Evolutionary conservation across 1,140 invertebrate genomes (phyloP), one percentile per base, ranked within the genome.

Genomic region (Melanaphis sacchari): DNA sequence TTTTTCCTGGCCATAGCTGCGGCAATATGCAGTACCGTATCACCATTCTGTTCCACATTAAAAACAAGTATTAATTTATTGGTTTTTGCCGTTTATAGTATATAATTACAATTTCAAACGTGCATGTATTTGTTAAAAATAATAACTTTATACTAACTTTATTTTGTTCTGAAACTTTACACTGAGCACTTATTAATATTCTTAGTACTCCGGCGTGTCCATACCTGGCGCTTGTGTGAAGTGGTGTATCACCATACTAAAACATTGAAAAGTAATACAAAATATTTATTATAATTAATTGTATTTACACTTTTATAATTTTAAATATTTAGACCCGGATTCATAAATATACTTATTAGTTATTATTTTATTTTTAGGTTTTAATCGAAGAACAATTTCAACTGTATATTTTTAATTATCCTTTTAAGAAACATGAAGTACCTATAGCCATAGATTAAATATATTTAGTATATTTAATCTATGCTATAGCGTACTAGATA

Each of bases 141-240:
- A n/a, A 40, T 90, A 8, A 40, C 1, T 26, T 26, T 88, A 11
- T 41, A 90, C 89, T 95, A 95, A 97, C 97, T 95, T 99, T 99
- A 95, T 99, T 99, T 94, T 98, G 97, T 95, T 98, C 97, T 90
- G 97, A 98, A 43, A 98, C 97, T 94, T 97, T 96, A 95, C 97
- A 98, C 90, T 97, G 96, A 8, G 98, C 99, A 88, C 98, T 99
- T 93, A 99, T 97, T 22, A 99, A 96, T 94, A 99, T 99, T 46
- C 99, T 96, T 0, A 98, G 98, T 52, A 99, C 99, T 36, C 99
- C 99, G 0, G 98, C 99, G 95, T 99, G 99, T 1, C 99, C 99
- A 94, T 97, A 95, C 26, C 99, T 96, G 1, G 98, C 98, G 18
- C 98, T 98, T 9, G 99, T 99, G 95, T 99, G 99, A 36, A 99